Evolutionary conservation across 30 jellyfish, hydroid and myxozoan genomes (phyloP).

Genomic region (Cassiopea xamachana): DNA sequence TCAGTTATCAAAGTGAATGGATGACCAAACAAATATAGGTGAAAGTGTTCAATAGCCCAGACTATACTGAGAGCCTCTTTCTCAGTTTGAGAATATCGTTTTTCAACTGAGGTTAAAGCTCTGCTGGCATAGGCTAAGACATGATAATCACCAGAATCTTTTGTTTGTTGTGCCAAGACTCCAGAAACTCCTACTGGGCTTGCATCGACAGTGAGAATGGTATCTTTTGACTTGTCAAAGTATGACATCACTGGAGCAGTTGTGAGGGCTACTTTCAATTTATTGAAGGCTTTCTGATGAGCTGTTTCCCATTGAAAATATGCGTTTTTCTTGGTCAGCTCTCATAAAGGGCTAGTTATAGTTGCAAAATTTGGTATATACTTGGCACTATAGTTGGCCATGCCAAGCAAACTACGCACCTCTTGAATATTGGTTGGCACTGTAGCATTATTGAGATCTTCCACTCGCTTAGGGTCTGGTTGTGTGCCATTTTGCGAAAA

Average conservation of each 20-base stretch:
- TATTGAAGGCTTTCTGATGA: slow-evolving; percentile 21
- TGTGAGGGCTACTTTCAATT: slow-evolving; percentile 30
- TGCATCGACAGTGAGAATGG: slow-evolving; percentile 24
- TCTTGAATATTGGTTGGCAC: slow-evolving; percentile 42
- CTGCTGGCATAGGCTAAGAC: slow-evolving; percentile 40
- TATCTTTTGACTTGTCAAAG: slow-evolving; percentile 35
- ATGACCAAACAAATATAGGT: slow-evolving; percentile 23
- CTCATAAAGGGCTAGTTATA: slow-evolving; percentile 50
- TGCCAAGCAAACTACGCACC: slow-evolving; percentile 50
- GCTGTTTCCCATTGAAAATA: slow-evolving; percentile 14
- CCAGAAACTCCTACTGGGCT: slow-evolving; percentile 44
- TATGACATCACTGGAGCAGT: slow-evolving; percentile 38
- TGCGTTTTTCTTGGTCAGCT: slow-evolving; percentile 37
- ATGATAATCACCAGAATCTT: not conserved
- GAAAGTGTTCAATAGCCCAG: slow-evolving; percentile 43
- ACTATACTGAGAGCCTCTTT: slow-evolving; percentile 37
- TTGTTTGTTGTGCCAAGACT: slow-evolving; percentile 26
- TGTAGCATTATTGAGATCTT: slow-evolving; percentile 14
- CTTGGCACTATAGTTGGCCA: slow-evolving; percentile 46
- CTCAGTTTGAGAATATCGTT: slow-evolving; percentile 52
- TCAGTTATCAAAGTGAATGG: slow-evolving; percentile 31
- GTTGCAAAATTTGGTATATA: slow-evolving; percentile 35
- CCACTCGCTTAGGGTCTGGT: slow-evolving; percentile 48
- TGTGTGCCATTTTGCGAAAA: slow-evolving; percentile 35
- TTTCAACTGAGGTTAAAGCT: slow-evolving; percentile 19